phyloP scores from a whole-genome alignment of 2,888 invertebrate species.

The Aphodius granarius region DNA sequence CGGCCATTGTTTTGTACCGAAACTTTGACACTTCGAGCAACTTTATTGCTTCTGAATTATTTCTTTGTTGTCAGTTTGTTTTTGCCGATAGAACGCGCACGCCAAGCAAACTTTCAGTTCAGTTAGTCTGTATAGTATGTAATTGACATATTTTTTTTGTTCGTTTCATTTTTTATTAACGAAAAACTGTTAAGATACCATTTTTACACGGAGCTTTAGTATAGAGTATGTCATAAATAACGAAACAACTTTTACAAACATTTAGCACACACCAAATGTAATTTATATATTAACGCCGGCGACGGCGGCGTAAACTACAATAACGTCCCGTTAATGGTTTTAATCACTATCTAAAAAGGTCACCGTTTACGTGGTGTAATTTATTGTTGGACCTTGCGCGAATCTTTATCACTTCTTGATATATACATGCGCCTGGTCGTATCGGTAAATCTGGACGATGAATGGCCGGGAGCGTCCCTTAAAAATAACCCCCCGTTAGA shows the following conservation, averaged over 20 bases:
- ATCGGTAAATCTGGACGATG: neutral
- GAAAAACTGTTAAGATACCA: too few relatives aligned
- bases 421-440: neutral
- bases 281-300: neutral
- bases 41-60: neutral
- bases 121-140: neutral
- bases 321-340: constrained; percentile 2
- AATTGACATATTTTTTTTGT: neutral
- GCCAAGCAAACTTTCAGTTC: neutral
- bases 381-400: constrained; percentile 8
- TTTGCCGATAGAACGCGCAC: neutral
- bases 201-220: too few relatives aligned
- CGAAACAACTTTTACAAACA: neutral
- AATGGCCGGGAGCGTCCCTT: neutral
- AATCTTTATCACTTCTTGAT: constrained; percentile 15
- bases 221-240: too few relatives aligned
- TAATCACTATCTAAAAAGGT: constrained; percentile 18
- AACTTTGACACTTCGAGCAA: neutral
- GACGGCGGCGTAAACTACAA: neutral
- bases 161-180: neutral
- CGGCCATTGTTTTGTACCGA: neutral
- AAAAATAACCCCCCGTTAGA: neutral
- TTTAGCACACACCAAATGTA: neutral
- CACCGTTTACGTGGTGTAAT: constrained; percentile 13
- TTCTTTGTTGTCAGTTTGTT: neutral